Percentiles rank a stretch among this genome's conserved stretches.
These are phyloP conservation scores for Heliconius eleuchia DNA, from an alignment of 1,140 invertebrate genomes.

Conservation along the genomic window DNA sequence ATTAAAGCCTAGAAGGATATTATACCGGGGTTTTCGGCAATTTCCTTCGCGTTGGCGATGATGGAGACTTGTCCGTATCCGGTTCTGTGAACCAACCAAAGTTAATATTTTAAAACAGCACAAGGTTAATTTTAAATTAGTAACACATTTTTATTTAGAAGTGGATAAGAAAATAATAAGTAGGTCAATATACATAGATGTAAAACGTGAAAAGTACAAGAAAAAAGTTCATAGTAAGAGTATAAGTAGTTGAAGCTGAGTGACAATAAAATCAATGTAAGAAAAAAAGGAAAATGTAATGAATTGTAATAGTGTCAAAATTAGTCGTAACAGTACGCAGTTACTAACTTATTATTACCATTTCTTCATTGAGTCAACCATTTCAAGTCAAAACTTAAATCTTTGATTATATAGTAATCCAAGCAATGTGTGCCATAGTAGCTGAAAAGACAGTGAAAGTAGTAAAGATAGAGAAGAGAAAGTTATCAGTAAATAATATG, in stretches of 20 bases:
- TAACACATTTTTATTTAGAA: too few species aligned
- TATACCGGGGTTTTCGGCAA: constrained; percentile 97
- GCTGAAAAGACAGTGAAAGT: constrained; percentile 4
- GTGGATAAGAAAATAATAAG: background rate
- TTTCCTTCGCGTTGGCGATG: constrained; percentile 94
- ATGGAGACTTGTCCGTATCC: constrained; percentile 90
- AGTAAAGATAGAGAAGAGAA: constrained; percentile 14
- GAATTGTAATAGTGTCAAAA: background rate
- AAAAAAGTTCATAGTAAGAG: background rate
- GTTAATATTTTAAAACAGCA: background rate
- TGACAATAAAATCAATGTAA: background rate
- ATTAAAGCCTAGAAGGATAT: constrained; percentile 81
- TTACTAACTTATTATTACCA: constrained; percentile 12
- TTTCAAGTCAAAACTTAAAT: background rate
- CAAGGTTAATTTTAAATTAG: background rate
- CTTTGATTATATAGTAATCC: background rate
- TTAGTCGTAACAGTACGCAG: background rate
- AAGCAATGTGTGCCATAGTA: constrained; percentile 7
- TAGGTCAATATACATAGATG: background rate
- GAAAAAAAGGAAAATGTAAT: background rate
- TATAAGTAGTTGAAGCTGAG: background rate
- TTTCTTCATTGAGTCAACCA: background rate
- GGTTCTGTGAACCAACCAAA: constrained; percentile 84
- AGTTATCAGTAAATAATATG: background rate
- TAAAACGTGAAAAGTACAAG: background rate